Base-by-base conservation (phyloP, 1,140 invertebrate genomes). In the Nephotettix cincticeps region DNA sequence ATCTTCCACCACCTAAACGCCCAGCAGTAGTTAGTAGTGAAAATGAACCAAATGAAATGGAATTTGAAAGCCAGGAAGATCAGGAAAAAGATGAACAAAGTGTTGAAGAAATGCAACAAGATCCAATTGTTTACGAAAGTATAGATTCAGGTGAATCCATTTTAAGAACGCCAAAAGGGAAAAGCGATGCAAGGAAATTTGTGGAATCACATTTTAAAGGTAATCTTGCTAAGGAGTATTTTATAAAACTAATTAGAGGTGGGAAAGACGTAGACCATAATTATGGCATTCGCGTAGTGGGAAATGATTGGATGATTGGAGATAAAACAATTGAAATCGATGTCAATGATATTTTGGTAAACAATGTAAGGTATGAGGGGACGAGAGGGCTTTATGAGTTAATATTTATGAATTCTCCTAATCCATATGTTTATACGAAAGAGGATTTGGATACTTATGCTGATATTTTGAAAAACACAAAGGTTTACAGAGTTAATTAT, bases 401-500 rank as follows among this genome's bases (percentile, higher is more conserved):
- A 65, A 40, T 65, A n/a, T 2, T 65, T 21, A 65, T 40, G 36
- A 32, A 43, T 19, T 36, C 36, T 9, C 63, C 63, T 4, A 65
- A 65, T 19, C 9, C 9, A 2, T 32, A 43, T 36, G 21, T 40
- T n/a, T 65, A 65, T 23, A 65, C 3, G 30, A 9, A 65, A 25
- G 63, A 65, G 11, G 63, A 65, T 65, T 40, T 65, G 14, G 23
- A 65, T 40, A 19, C 29, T 4, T 65, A 65, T 19, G 36, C 29
- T 2, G 6, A 32, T 1, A 65, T 65, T 40, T 32, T 32, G 19
- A 19, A 1, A 36, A 9, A 32, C 3, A 65, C 63, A 36, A 36
- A 65, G 30, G 63, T 23, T 32, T 30, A 65, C 63, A 65, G 36
- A 65, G 13, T 21, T 4, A 65, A 65, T 19, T 65, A 65, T 43